A percentile compares a stretch with the other conserved stretches of the same genome.
Conservation (phyloP, 2,888 invertebrate genomes). For the Danaus chrysippus region DNA sequence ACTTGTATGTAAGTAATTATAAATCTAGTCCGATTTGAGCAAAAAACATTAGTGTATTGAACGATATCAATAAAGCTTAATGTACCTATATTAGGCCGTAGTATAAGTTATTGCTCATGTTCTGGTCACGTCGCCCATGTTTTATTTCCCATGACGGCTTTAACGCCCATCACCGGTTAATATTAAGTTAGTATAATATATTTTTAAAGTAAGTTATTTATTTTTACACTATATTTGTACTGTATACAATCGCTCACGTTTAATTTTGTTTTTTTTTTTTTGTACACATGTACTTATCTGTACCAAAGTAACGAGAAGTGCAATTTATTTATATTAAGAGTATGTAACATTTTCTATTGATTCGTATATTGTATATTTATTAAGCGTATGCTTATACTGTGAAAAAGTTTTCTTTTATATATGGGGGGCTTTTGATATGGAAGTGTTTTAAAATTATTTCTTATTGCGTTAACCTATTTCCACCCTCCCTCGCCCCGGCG, state of each 20-base stretch:
- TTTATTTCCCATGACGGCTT: slow-evolving; percentile 12
- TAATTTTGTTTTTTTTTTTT: slow-evolving; percentile 18
- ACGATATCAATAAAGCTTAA: slow-evolving; percentile 32
- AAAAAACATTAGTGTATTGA: slow-evolving; percentile 36
- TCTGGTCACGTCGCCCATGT: slow-evolving; percentile 19
- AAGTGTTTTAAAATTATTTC: background rate
- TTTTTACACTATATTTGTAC: slow-evolving; percentile 22
- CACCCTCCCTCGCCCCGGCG: background rate
- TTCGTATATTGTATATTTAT: background rate
- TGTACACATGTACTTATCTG: slow-evolving; percentile 25
- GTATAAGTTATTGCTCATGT: slow-evolving; percentile 19
- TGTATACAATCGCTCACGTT: slow-evolving; percentile 14
- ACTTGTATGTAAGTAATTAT: slow-evolving; percentile 41
- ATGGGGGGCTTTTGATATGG: background rate
- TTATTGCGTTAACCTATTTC: too few relatives aligned
- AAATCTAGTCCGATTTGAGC: slow-evolving; percentile 62
- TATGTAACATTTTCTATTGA: slow-evolving; percentile 9
- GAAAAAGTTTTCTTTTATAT: background rate
- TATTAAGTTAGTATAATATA: slow-evolving; percentile 18
- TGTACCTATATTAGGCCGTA: slow-evolving; percentile 33
- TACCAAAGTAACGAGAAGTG: slow-evolving; percentile 32
- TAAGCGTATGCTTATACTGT: background rate
- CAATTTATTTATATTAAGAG: slow-evolving; percentile 23
- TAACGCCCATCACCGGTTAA: slow-evolving; percentile 4
- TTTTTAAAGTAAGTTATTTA: slow-evolving; percentile 24